These are phyloP conservation scores for Mesodorylaimus sp. DNA, from an alignment of 2,888 invertebrate species.

Conservation along the genomic window DNA sequence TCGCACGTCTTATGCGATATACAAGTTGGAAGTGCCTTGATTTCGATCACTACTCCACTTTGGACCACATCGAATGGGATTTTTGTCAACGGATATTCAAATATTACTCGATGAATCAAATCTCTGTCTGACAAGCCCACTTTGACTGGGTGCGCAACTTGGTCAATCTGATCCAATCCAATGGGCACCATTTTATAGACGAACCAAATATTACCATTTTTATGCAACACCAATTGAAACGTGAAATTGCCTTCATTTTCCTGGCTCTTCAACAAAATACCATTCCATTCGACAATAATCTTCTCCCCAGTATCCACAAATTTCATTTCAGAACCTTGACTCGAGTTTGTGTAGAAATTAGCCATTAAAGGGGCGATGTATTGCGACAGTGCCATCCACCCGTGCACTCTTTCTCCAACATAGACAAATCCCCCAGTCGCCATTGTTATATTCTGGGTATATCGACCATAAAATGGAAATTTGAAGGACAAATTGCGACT, in stretches of 20 bases:
- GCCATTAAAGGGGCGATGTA: conserved; percentile 98
- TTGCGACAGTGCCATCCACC: conserved; percentile 96
- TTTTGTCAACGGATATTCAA: too few relatives aligned
- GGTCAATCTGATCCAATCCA: too few relatives aligned
- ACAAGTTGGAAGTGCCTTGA: conserved; percentile 16
- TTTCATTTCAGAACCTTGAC: conserved; percentile 57
- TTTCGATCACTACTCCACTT: too few relatives aligned
- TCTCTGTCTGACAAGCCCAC: conserved; percentile 89
- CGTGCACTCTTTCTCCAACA: conserved; percentile 83
- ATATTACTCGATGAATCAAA: too few relatives aligned
- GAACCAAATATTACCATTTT: conserved; percentile 75
- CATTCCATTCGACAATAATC: conserved; percentile 91
- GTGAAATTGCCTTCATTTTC: conserved; percentile 53
- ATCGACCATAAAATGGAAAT: conserved; percentile 88
- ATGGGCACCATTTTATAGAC: conserved; percentile 50
- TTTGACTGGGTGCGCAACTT: conserved; percentile 93
- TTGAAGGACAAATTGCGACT: too few relatives aligned
- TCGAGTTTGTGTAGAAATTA: conserved; percentile 78
- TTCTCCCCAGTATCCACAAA: conserved; percentile 68
- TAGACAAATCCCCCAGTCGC: conserved; percentile 95
- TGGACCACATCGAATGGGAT: too few relatives aligned
- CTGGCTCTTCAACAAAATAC: conserved; percentile 59
- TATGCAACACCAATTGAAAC: conserved; percentile 68
- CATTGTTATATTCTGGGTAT: conserved; percentile 68
- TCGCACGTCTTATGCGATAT: conserved; percentile 18